Base-by-base conservation (phyloP, 1,140 invertebrate species). In the Euura lappo region DNA sequence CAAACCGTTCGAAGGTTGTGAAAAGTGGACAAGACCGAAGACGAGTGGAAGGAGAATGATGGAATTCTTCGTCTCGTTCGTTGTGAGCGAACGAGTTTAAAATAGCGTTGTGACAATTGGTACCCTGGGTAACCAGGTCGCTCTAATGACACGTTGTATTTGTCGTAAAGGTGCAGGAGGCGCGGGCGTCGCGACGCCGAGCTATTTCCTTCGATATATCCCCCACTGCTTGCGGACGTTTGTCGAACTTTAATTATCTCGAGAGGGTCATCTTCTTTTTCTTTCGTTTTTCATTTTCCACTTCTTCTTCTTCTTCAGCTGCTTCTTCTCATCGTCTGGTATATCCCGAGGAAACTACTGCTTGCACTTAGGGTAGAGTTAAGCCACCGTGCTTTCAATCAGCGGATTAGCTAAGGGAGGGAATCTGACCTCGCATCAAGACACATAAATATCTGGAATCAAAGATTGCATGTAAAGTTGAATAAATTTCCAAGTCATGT, bases 201-300 rank as follows among this genome's bases (percentile, higher is more conserved):
- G 51, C 8, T 60, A 60, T 60, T 60, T 8, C 51, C 8, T 60
- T 60, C 51, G 51, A 60, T 60, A 60, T 60, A n/a, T 60, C 6
- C 51, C 13, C 3, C 13, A 60, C 3, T 11, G 10, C 10, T 3
- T n/a, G 51, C 8, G 51, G 51, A 3, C 8, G 51, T 60, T 60
- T 60, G 51, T 60, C 51, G 51, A 60, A 60, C 51, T n/a, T 60
- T 60, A 60, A 60, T 60, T 60, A 60, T 60, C 51, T 60, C 51
- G 51, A 60, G 6, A 5, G 51, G 51, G 51, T 60, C 51, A 60
- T 60, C 51, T 60, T 6, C 51, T 6, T 6, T 51, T 11, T 51
- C 47, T 11, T 2, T 11, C 47, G 6, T 11, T n/a, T n/a, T 6
- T n/a, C 6, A 8, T n/a, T 6, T 2, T 60, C 51, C 8, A 60